Conservation (phyloP, 1,140 invertebrate species). For the Ceratitis capitata region DNA sequence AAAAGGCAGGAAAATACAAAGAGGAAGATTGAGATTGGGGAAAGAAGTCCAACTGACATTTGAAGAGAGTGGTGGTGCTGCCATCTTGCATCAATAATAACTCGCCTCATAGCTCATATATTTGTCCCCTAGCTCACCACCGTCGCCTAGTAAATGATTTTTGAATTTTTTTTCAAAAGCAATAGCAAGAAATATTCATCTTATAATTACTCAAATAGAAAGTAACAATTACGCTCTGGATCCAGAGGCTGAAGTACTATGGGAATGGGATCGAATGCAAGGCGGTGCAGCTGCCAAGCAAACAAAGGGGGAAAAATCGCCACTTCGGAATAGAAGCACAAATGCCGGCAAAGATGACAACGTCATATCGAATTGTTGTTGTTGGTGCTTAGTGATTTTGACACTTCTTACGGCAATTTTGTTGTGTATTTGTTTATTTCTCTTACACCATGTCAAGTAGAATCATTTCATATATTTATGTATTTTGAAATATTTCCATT, state of each 20-base stretch:
- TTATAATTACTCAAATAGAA: background rate
- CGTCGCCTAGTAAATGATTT: background rate
- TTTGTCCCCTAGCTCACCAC: background rate
- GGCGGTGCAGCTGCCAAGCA: background rate
- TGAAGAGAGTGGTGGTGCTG: background rate
- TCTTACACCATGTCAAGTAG: constrained; percentile 32
- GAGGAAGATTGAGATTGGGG: background rate
- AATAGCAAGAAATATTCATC: background rate
- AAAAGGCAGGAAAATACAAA: background rate
- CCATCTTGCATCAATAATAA: background rate
- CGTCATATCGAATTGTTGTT: constrained; percentile 9
- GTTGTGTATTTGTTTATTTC: constrained; percentile 32
- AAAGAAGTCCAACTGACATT: constrained; percentile 21
- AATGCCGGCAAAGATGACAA: background rate
- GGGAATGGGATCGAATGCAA: constrained; percentile 18
- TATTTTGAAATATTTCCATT: background rate
- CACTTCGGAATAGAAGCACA: background rate
- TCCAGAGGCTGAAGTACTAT: background rate
- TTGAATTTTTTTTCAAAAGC: background rate
- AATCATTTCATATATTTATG: background rate
- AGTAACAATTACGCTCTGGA: background rate
- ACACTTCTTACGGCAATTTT: constrained; percentile 22
- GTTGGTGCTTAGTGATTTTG: constrained; percentile 21
- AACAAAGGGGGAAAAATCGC: background rate
- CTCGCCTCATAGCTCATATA: background rate